Base-by-base conservation (phyloP, 2,888 invertebrate genomes). In the Limenitis camilla region DNA sequence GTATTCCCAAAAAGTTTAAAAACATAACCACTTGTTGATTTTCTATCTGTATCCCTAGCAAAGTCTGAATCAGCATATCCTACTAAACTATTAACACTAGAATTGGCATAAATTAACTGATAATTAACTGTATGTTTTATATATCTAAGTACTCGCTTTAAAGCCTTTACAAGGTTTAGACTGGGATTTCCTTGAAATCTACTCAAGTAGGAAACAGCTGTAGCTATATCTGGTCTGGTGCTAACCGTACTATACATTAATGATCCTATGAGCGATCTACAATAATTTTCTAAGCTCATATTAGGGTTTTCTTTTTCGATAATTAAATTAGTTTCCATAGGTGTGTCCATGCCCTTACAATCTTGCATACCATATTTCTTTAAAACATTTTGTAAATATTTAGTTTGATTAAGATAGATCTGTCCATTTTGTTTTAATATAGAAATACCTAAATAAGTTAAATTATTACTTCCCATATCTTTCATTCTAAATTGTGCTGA, bases 211-310 rank as follows among this genome's bases (percentile, higher is more conserved):
- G 35, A 54, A 19, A 57, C 53, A 36, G 54, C 19, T 33, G 40
- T 28, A 28, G 52, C 41, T 7, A 61, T 38, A 36, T 61, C 61
- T 30, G 59, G 58, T 39, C 59, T 56, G 4, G 58, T 40, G 1
- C 55, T 51, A 6, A 57, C 33, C 6, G 49, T 52, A 5, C 53
- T 53, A 55, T 59, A 61, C 56, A 61, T 52, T n/a, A 61, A 41
- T 8, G 53, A 59, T 9, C 61, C 59, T 30, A 61, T 59, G 7
- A 55, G 30, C 31, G 56, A 52, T 40, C 60, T 51, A 47, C 59
- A 62, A 41, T 52, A 29, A 1, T 53, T 5, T 42, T 60, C 59
- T 41, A 36, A 54, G 31, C 42, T 19, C 7, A 33, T n/a, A 38
- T 61, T 57, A 49, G 52, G 10, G 4, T 32, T 11, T 44, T 9